phyloP scores from a whole-genome alignment of 2,113 vertebrate species.

The Psilopogon haemacephalus region DNA sequence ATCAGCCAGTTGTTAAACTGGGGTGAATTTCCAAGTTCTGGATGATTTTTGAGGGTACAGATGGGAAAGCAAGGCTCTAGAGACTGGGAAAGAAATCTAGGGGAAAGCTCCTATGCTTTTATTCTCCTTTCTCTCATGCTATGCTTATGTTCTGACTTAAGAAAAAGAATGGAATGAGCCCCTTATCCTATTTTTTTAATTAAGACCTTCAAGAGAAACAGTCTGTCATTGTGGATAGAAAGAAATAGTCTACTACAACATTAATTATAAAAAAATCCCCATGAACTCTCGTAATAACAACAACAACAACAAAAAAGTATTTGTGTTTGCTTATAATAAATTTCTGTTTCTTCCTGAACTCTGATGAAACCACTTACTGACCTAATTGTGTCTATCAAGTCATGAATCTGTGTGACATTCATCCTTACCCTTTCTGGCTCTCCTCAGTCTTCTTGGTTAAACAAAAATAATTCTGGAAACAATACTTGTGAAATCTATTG shows the following conservation, averaged over 20 bases:
- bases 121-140: neutral
- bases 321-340: neutral
- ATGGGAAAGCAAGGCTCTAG: neutral
- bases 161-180: neutral
- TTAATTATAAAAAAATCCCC: neutral
- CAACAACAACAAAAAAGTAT: neutral
- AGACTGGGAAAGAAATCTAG: neutral
- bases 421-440: neutral
- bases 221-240: neutral
- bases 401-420: neutral
- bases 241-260: neutral
- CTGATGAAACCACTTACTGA: neutral
- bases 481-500: neutral
- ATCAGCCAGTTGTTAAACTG: neutral
- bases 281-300: neutral
- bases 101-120: neutral
- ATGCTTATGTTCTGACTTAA: neutral
- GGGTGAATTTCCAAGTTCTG: neutral
- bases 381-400: neutral
- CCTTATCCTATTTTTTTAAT: neutral
- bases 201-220: neutral
- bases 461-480: neutral
- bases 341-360: neutral
- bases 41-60: neutral
- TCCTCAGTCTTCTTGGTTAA: neutral